Evolutionary conservation across 2,797 vertebrate species (phyloP), one percentile per base, ranked within the genome.

Genomic region (Chaetodon trifasciatus): DNA sequence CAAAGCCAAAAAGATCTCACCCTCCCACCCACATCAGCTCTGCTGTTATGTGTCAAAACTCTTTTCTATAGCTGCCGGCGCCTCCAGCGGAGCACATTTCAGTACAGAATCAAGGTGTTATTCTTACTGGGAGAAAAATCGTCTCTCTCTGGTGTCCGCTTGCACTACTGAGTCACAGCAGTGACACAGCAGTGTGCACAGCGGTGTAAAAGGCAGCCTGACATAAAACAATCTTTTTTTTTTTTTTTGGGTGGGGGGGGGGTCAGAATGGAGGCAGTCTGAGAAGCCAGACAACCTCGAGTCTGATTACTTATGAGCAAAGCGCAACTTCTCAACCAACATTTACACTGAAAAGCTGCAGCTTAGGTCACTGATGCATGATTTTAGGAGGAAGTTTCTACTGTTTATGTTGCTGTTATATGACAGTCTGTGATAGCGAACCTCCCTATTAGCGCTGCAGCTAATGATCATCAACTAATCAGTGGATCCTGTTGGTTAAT

Each of bases 31-130:
- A 83, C 82, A 76, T 72, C 69, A 50, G 75, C 76, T 70, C 71
- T 11, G 42, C 82, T 47, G 82, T 56, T 81, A 83, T 53, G 68
- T 83, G 85, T 85, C 85, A 82, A 66, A 88, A 79, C 70, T 74
- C 78, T 75, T 78, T 52, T 69, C 65, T 32, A 10, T 24, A 63
- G 79, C 63, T 70, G 70, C 68, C 24, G 32, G 39, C 39, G n/a
- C 82, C 82, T 87, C 73, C 60, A 81, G 47, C 28, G 1, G 66
- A 88, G 70, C 81, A 82, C 76, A 78, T 83, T 87, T 86, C 75
- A 82, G 80, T 76, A 40, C 70, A 5, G 62, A 85, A 68, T 83
- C 82, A 76, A 84, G 83, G 72, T 88, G 88, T 88, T 85, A 78
- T 88, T 91, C 80, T 85, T 76, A 83, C 65, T 39, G 76, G 77